A percentile compares a stretch with the other conserved stretches of the same genome.
Evolutionary conservation across 2,888 invertebrate genomes (phyloP).

Genomic region (Nebria brevicollis): DNA sequence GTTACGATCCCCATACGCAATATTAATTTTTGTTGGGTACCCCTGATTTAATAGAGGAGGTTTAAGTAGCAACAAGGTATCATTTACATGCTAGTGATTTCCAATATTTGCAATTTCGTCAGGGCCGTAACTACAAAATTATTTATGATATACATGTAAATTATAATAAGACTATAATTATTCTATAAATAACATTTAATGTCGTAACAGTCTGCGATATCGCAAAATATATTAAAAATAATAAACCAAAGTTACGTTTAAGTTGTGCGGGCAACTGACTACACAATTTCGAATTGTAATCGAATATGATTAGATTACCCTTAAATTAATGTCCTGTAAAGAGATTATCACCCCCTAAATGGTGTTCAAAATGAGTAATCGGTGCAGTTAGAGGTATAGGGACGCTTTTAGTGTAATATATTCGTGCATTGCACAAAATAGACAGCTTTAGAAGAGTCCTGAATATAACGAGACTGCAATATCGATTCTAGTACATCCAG

Average conservation of each 20-base stretch:
- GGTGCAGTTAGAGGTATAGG: neutral
- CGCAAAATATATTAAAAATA: neutral
- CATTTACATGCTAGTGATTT: conserved; percentile 20
- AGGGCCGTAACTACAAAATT: neutral
- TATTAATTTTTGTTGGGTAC: neutral
- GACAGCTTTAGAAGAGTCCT: neutral
- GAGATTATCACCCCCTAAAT: neutral
- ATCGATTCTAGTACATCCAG: neutral
- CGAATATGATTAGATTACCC: neutral
- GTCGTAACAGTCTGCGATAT: neutral
- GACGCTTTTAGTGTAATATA: neutral
- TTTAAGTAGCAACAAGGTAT: neutral
- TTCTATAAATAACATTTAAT: neutral
- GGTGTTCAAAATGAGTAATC: neutral
- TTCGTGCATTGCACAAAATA: neutral
- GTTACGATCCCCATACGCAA: too few relatives aligned
- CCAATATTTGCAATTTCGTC: neutral
- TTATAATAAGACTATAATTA: neutral
- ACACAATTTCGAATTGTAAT: neutral
- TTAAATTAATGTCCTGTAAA: too few relatives aligned
- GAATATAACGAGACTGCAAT: neutral
- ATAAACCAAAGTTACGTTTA: neutral
- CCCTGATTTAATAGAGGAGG: neutral
- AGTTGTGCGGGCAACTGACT: neutral
- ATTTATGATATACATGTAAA: neutral